A percentile compares a stretch with the other conserved stretches of the same genome.
These are phyloP conservation scores for Lamprologus lemairii DNA, from an alignment of 2,113 vertebrate species.

Conservation along the genomic window DNA sequence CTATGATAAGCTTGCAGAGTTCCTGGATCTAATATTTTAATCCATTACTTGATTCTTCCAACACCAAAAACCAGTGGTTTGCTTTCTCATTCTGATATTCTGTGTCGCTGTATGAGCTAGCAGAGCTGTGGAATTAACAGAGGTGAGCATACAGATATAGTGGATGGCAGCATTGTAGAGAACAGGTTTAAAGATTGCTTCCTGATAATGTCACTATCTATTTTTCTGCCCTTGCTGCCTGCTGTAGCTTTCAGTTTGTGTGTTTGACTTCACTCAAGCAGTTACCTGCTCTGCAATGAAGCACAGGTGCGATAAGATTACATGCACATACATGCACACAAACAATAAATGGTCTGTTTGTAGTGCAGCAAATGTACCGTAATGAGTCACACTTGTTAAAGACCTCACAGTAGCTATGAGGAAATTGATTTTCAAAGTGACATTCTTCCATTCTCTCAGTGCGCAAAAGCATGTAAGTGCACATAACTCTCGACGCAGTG, in stretches of 20 bases:
- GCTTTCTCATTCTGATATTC: background rate
- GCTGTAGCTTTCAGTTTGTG: background rate
- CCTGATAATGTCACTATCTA: constrained; percentile 41
- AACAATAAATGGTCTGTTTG: background rate
- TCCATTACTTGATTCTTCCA: background rate
- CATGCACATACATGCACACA: background rate
- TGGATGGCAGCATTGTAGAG: constrained; percentile 9
- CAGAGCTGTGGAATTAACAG: background rate
- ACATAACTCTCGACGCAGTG: background rate
- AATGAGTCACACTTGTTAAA: background rate
- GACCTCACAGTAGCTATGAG: background rate
- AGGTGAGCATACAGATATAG: background rate
- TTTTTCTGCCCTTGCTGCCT: constrained; percentile 8
- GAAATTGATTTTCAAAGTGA: background rate
- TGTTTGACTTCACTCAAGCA: background rate
- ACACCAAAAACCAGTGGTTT: background rate
- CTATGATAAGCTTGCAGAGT: background rate
- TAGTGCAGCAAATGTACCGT: background rate
- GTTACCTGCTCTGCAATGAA: background rate
- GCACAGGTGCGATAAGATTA: background rate
- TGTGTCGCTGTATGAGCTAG: background rate
- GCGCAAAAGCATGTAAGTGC: background rate
- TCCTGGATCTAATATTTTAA: constrained; percentile 21
- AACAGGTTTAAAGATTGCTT: constrained; percentile 32
- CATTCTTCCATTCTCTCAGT: background rate